These are phyloP conservation scores for Coleophora deauratella DNA, from an alignment of 2,888 invertebrate species.

Conservation along the genomic window DNA sequence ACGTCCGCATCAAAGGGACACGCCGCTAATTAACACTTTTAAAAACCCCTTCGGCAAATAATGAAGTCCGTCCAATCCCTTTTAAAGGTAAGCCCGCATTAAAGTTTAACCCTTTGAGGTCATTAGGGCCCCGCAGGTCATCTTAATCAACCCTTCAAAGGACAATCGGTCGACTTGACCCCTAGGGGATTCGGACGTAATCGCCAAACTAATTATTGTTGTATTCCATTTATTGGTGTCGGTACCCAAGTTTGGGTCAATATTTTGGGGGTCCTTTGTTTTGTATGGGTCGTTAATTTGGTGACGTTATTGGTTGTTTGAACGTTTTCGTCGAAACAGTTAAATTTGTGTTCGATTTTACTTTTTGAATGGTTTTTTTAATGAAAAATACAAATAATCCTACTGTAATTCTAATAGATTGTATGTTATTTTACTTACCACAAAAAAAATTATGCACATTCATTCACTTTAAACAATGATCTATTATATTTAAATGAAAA, in stretches of 20 bases:
- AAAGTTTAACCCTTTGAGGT: slow-evolving; percentile 53
- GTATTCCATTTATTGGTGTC: slow-evolving; percentile 56
- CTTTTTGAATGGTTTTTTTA: too few species aligned
- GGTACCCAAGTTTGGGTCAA: slow-evolving; percentile 28
- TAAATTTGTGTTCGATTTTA: too few species aligned
- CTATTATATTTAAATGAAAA: too few species aligned
- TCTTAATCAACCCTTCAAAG: slow-evolving; percentile 71
- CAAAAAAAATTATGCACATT: too few species aligned
- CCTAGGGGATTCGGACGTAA: slow-evolving; percentile 38
- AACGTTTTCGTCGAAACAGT: too few species aligned
- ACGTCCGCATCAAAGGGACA: too few species aligned
- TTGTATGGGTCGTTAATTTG: too few species aligned
- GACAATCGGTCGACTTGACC: slow-evolving; percentile 64
- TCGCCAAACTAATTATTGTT: slow-evolving; percentile 65
- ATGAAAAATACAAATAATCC: too few species aligned
- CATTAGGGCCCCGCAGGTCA: slow-evolving; percentile 54
- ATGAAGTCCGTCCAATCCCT: slow-evolving; percentile 37
- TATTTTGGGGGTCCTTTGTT: slow-evolving; percentile 30
- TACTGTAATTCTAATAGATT: too few species aligned
- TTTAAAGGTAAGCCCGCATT: slow-evolving; percentile 55
- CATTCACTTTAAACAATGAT: too few species aligned
- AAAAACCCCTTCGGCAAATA: slow-evolving; percentile 46
- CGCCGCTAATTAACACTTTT: slow-evolving; percentile 49
- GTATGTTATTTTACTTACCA: too few species aligned
- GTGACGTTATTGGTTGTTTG: slow-evolving; percentile 15